Percentiles rank a stretch among this genome's conserved stretches.
phyloP scores from a whole-genome alignment of 2,888 invertebrate species.

The Drymonia ruficornis region DNA sequence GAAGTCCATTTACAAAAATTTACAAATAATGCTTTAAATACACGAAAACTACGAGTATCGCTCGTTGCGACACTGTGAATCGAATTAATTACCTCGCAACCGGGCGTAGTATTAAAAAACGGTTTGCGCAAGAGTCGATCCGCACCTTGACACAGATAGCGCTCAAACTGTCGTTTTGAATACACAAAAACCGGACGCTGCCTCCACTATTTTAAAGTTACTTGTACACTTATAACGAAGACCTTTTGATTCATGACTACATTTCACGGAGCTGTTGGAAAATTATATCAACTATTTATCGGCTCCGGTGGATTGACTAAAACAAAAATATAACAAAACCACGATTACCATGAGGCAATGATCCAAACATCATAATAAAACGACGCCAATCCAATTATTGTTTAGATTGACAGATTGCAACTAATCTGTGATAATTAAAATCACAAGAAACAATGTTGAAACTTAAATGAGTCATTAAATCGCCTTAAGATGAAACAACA shows the following conservation, averaged over 20 bases:
- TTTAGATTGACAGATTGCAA: too few relatives aligned
- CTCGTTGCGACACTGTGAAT: constrained; percentile 79
- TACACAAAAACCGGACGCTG: constrained; percentile 84
- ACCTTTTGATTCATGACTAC: neutral
- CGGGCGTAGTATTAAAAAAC: constrained; percentile 81
- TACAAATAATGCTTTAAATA: constrained; percentile 47
- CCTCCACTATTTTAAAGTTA: constrained; percentile 66
- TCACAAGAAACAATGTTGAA: too few relatives aligned
- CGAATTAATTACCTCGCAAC: constrained; percentile 84
- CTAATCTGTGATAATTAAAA: too few relatives aligned
- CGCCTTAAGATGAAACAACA: too few relatives aligned
- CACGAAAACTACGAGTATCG: constrained; percentile 74
- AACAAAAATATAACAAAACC: too few relatives aligned
- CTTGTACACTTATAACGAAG: constrained; percentile 24
- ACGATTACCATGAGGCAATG: too few relatives aligned
- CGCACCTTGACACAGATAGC: constrained; percentile 82
- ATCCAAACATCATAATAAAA: too few relatives aligned
- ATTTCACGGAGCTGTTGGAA: neutral
- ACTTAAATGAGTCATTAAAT: too few relatives aligned
- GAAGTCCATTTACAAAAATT: constrained; percentile 35
- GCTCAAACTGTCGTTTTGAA: constrained; percentile 82
- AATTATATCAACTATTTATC: too few relatives aligned
- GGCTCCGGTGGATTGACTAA: too few relatives aligned
- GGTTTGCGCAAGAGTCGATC: constrained; percentile 82
- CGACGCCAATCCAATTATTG: too few relatives aligned